Evolutionary conservation across 2,113 vertebrate genomes (phyloP).

Genomic region (Bagarius yarrelli): DNA sequence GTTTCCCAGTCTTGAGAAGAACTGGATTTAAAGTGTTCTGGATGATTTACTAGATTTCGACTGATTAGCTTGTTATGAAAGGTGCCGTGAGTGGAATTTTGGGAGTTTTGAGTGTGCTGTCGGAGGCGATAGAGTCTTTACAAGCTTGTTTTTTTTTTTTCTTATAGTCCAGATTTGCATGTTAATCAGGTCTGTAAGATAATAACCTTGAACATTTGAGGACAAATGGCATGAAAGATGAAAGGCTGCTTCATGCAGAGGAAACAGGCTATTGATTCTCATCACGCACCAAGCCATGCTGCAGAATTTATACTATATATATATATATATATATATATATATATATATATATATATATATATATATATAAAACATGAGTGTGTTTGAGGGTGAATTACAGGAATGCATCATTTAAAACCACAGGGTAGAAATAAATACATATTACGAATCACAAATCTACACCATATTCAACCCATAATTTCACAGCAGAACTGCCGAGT

Average conservation of each 20-base stretch:
- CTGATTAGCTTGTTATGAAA: neutral
- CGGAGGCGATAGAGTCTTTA: neutral
- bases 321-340: no score
- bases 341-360: no score
- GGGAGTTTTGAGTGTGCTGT: neutral
- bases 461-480: slow-evolving; percentile 25
- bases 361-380: no score
- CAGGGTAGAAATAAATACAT: slow-evolving; percentile 7
- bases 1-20: neutral
- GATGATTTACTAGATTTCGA: neutral
- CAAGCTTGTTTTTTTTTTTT: neutral
- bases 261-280: slow-evolving; percentile 3
- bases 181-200: slow-evolving; percentile 38
- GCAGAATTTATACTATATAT: neutral
- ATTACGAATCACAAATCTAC: slow-evolving; percentile 28
- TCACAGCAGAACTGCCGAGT: neutral
- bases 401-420: slow-evolving; percentile 29
- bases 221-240: slow-evolving; percentile 24
- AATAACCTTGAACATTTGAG: slow-evolving; percentile 33
- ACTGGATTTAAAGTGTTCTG: slow-evolving; percentile 7
- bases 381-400: slow-evolving; percentile 8
- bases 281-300: neutral
- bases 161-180: slow-evolving; percentile 37
- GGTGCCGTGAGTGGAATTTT: neutral
- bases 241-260: slow-evolving; percentile 4